These are phyloP conservation scores for Bufo gargarizans DNA, from an alignment of 2,113 vertebrate species.

Conservation along the genomic window DNA sequence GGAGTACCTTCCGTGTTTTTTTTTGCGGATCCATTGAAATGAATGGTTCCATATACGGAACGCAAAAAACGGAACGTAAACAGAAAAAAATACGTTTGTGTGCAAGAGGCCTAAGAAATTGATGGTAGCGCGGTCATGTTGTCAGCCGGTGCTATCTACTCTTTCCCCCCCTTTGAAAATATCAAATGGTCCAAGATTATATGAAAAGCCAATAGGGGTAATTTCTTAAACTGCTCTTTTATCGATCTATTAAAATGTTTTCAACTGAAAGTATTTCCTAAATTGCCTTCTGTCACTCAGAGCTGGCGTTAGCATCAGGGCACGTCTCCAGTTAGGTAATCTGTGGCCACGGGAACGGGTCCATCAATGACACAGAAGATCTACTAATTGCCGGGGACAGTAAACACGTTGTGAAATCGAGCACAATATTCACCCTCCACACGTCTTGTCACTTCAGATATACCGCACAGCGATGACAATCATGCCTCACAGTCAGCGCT, in stretches of 20 bases:
- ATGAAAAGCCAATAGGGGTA: background rate
- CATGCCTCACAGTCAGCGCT: background rate
- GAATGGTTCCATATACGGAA: too few species aligned
- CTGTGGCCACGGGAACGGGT: background rate
- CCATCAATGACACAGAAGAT: background rate
- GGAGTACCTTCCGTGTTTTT: too few species aligned
- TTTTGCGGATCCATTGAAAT: too few species aligned
- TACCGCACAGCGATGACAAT: background rate
- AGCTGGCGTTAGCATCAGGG: background rate
- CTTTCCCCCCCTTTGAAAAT: background rate
- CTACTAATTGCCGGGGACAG: background rate
- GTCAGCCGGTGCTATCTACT: background rate
- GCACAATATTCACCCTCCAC: background rate
- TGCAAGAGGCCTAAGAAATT: background rate
- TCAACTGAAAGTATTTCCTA: background rate
- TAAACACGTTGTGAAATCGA: background rate
- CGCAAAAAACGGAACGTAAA: too few species aligned
- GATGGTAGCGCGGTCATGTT: background rate
- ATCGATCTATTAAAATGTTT: background rate
- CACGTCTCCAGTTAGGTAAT: background rate
- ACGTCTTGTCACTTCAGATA: constrained; percentile 14
- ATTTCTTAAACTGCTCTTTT: background rate
- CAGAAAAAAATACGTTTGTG: too few species aligned
- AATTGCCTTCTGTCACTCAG: background rate
- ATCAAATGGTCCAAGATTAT: background rate